Evolutionary conservation across 2,888 invertebrate genomes (phyloP), one percentile per base, ranked within the genome.

Genomic region (Eudemis profundana): DNA sequence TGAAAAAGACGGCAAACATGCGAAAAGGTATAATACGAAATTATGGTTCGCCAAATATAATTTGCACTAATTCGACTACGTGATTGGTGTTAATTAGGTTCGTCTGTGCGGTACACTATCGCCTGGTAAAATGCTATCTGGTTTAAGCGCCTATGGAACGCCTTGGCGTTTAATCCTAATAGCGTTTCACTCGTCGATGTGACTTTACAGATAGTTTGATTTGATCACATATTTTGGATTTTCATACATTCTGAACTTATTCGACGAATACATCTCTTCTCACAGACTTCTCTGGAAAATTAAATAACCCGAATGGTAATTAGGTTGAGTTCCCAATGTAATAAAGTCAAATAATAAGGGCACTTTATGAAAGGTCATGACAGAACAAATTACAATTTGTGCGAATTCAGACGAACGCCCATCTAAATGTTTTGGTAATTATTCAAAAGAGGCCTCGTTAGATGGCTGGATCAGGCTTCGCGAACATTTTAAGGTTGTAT

Each of bases 381-480:
- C 70, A 62, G 71, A 76, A 78, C 75, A 74, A 78, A 79, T 82
- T 81, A 78, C 78, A 76, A 78, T 72, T 72, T 75, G 70, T 72
- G 70, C 73, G 69, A 80, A 81, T 82, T 78, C 80, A 76, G 72
- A 72, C 70, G 72, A 74, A 77, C 77, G 74, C 74, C 77, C 76
- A 79, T 73, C 72, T 69, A 72, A 76, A 78, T 74, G 74, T 72
- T 71, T 72, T 71, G 70, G 74, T 73, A 72, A 82, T 82, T 81
- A 79, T 76, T 78, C 78, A 75, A 76, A 79, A 74, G 69, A 46
- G 70, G 61, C 69, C 61, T 74, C 75, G 72, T 80, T 79, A 79
- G 79, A 72, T 70, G 70, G 71, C 71, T 72, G 72, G 74, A 77
- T 78, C 78, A 74, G 73, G 73, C 74, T 73, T 74, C 74, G 71